A percentile compares a stretch with the other conserved stretches of the same genome.
phyloP scores from a whole-genome alignment of 1,140 invertebrate species.

The Leguminivora glycinivorella region DNA sequence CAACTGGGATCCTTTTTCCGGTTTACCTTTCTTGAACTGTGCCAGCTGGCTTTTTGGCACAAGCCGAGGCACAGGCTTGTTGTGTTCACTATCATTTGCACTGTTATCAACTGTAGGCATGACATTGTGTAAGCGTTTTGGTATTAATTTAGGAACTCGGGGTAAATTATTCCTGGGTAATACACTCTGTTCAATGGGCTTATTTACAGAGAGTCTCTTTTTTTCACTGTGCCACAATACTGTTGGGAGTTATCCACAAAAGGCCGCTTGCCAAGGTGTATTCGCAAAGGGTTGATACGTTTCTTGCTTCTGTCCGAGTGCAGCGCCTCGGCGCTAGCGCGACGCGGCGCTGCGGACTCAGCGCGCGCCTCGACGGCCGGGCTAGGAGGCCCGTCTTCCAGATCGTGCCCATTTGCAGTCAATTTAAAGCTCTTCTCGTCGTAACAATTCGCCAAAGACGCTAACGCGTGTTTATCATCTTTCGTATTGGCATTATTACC shows the following conservation, averaged over 20 bases:
- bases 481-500: slow-evolving; percentile 68
- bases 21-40: slow-evolving; percentile 69
- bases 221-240: slow-evolving; percentile 58
- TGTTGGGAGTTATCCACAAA: slow-evolving; percentile 65
- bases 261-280: slow-evolving; percentile 69
- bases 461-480: slow-evolving; percentile 62
- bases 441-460: slow-evolving; percentile 59
- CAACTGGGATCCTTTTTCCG: slow-evolving; percentile 66
- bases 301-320: slow-evolving; percentile 60
- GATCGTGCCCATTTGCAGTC: slow-evolving; percentile 67
- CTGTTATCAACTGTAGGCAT: slow-evolving; percentile 48
- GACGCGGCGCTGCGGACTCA: slow-evolving; percentile 47
- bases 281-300: slow-evolving; percentile 70
- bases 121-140: slow-evolving; percentile 65
- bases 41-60: slow-evolving; percentile 71
- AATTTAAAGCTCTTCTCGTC: slow-evolving; percentile 58
- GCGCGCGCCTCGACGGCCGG: slow-evolving; percentile 47
- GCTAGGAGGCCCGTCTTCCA: slow-evolving; percentile 56
- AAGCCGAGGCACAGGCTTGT: slow-evolving; percentile 70
- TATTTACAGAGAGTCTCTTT: slow-evolving; percentile 53
- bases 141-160: slow-evolving; percentile 66
- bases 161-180: slow-evolving; percentile 46
- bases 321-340: slow-evolving; percentile 44
- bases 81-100: slow-evolving; percentile 55
- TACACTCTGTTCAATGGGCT: slow-evolving; percentile 56